phyloP scores from a whole-genome alignment of 2,888 invertebrate genomes.

The Ormyrus thymus region DNA sequence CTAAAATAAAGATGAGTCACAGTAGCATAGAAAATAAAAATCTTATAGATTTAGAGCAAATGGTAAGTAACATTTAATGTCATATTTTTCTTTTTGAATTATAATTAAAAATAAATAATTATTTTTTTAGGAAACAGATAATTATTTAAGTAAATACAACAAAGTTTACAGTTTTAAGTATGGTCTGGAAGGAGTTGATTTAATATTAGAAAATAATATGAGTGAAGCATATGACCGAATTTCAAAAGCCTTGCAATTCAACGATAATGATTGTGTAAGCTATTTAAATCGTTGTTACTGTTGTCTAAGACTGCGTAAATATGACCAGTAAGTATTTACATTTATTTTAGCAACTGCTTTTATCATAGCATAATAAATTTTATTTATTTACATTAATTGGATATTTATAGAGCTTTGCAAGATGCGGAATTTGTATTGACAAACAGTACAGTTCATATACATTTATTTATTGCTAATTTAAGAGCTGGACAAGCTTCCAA shows the following conservation, averaged over 20 bases:
- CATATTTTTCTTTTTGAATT: no score
- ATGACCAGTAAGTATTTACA: conserved; percentile 36
- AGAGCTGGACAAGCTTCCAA: conserved; percentile 52
- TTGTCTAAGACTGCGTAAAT: conserved; percentile 50
- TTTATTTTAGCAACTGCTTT: neutral
- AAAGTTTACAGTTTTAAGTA: no score
- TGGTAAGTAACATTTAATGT: no score
- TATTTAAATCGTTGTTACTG: conserved; percentile 56
- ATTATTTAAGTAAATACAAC: no score
- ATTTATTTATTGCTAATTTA: conserved; percentile 54
- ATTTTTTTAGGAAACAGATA: no score
- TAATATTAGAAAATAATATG: conserved; percentile 42
- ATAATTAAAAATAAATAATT: no score
- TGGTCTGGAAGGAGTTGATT: conserved; percentile 36
- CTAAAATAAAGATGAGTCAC: no score
- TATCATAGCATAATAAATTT: neutral
- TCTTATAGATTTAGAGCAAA: no score
- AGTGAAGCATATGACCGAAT: conserved; percentile 36
- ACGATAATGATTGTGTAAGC: conserved; percentile 52
- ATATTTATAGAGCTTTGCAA: conserved; percentile 51
- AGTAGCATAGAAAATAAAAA: no score
- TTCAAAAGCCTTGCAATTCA: conserved; percentile 42
- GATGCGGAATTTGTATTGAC: conserved; percentile 54
- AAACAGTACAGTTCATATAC: conserved; percentile 31
- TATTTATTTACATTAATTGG: neutral